Evolutionary conservation across 2,797 vertebrate genomes (phyloP), one percentile per base, ranked within the genome.

Genomic region (Pipistrellus kuhlii): DNA sequence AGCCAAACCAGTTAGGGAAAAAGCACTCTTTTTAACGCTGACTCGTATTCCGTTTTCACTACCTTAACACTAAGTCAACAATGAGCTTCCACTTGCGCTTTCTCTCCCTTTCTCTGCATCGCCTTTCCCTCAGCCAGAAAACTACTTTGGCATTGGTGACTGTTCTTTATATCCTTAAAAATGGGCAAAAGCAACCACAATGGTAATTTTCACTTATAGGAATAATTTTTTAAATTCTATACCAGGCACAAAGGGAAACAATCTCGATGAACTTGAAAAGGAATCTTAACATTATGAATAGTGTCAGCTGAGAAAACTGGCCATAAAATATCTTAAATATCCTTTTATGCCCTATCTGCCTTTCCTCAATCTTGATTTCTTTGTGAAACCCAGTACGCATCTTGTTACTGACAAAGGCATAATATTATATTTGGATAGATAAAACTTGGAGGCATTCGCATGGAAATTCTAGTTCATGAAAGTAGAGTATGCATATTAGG

Each of bases 191-290:
- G 69, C 55, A 85, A 91, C 25, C n/a, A 62, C 77, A 64, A 25
- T 51, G 41, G 32, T 76, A 80, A 89, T 83, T 95, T 90, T 94
- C 51, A 76, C 53, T 89, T 41, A 46, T 9, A 17, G 41, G n/a
- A 88, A 85, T 96, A 95, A 95, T 90, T 78, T 82, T 78, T 25
- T 89, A n/a, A 51, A 15, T 87, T 86, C 73, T 30, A 30, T 30
- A 57, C 57, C 35, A 85, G 25, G 64, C 14, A 35, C 73, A 38
- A 94, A 93, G 75, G 17, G 13, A 82, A 88, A 88, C 5, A 41
- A 64, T 86, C 90, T 95, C 73, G 14, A 23, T 53, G 41, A 83
- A 53, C 64, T 62, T 83, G 32, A 95, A 86, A 91, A 59, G 69
- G 92, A 80, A 62, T 71, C 77, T 59, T 80, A 89, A 82, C 12